Conservation (phyloP, 2,113 vertebrate species). For the Mobula birostris region DNA sequence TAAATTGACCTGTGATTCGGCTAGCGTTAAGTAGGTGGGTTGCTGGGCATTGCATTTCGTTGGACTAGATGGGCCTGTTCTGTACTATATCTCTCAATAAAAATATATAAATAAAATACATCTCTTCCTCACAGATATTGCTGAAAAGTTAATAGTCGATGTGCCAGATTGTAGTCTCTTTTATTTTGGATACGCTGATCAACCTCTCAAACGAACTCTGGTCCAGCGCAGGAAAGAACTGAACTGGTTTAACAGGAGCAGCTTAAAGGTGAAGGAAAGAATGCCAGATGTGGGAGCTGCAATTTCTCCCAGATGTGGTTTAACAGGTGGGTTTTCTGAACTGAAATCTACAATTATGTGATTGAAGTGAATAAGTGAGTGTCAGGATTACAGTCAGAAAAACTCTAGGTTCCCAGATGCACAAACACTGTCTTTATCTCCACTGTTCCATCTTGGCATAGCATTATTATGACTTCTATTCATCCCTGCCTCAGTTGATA, state of each 20-base stretch:
- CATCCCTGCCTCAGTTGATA: too few relatives aligned
- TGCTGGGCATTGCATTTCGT: too few relatives aligned
- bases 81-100: too few relatives aligned
- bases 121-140: conserved; percentile 49
- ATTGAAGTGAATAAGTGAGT: background rate
- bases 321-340: conserved; percentile 55
- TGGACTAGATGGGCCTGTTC: too few relatives aligned
- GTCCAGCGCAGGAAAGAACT: conserved; percentile 63
- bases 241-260: conserved; percentile 59
- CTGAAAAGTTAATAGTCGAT: conserved; percentile 50
- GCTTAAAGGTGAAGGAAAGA: conserved; percentile 43
- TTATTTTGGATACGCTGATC: conserved; percentile 63
- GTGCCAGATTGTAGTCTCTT: conserved; percentile 56
- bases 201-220: conserved; percentile 50
- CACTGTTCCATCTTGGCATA: background rate
- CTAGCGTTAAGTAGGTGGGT: too few relatives aligned
- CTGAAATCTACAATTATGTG: background rate
- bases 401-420: background rate
- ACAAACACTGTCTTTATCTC: background rate
- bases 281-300: conserved; percentile 52
- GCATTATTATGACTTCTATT: background rate
- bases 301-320: conserved; percentile 49
- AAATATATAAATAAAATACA: background rate
- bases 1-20: too few relatives aligned
- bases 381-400: background rate